Evolutionary conservation across 1,140 invertebrate genomes (phyloP).

Genomic region (Drosophila prosaltans): DNA sequence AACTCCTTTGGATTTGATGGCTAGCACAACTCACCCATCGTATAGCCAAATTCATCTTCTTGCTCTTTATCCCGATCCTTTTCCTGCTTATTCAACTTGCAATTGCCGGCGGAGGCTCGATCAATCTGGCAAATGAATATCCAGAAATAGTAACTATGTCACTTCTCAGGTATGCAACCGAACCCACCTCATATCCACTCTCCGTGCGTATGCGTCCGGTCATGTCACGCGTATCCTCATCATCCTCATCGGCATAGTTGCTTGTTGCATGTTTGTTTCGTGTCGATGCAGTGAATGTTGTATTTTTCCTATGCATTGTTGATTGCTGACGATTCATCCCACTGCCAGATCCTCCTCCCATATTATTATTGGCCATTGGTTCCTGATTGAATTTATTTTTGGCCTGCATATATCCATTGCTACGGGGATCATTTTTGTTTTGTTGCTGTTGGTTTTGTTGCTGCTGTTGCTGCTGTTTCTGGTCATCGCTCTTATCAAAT

Average conservation of each 20-base stretch:
- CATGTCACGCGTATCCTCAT: slow-evolving; percentile 89
- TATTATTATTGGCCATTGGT: slow-evolving; percentile 47
- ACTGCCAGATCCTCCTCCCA: slow-evolving; percentile 30
- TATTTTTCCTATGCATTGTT: slow-evolving; percentile 55
- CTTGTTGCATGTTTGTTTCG: slow-evolving; percentile 69
- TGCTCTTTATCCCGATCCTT: slow-evolving; percentile 90
- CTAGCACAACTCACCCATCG: slow-evolving; percentile 88
- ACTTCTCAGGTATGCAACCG: too few species aligned
- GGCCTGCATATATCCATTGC: slow-evolving; percentile 75
- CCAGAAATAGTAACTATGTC: too few species aligned
- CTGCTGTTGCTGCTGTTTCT: slow-evolving; percentile 15
- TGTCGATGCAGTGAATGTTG: slow-evolving; percentile 71
- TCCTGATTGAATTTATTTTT: slow-evolving; percentile 76
- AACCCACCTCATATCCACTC: slow-evolving; percentile 88
- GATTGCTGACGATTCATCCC: slow-evolving; percentile 47
- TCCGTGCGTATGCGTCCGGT: slow-evolving; percentile 91
- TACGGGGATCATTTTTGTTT: slow-evolving; percentile 55
- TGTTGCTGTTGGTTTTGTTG: slow-evolving; percentile 14
- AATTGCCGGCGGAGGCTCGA: slow-evolving; percentile 92
- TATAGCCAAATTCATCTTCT: slow-evolving; percentile 96
- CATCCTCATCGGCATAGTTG: slow-evolving; percentile 85
- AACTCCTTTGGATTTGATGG: too few species aligned
- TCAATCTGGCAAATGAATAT: slow-evolving; percentile 88
- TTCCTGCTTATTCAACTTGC: slow-evolving; percentile 90
- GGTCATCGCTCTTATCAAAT: slow-evolving; percentile 83